phyloP scores from a whole-genome alignment of 2,113 vertebrate species.

The Dipodomys spectabilis region DNA sequence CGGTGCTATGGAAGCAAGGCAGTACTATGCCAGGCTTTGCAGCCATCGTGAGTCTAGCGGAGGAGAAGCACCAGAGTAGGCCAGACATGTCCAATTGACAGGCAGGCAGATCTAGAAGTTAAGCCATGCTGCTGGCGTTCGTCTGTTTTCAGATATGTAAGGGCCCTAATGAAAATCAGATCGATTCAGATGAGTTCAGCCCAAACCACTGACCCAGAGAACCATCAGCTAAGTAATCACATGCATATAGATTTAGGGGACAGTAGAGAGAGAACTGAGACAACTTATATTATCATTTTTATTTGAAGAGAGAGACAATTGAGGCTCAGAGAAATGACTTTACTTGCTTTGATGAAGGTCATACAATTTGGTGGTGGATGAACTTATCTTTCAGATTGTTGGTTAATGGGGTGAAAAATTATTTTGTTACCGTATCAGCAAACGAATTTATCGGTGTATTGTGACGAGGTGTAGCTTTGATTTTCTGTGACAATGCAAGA shows the following conservation, averaged over 20 bases:
- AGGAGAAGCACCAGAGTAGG: too few relatives aligned
- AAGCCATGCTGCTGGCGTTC: not conserved
- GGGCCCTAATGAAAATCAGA: not conserved
- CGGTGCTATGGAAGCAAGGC: not conserved
- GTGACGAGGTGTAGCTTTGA: not conserved
- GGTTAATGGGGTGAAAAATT: not conserved
- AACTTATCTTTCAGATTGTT: not conserved
- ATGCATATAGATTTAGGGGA: not conserved
- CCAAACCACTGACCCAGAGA: not conserved
- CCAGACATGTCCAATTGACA: not conserved
- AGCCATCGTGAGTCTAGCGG: not conserved
- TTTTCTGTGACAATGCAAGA: not conserved
- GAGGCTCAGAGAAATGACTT: not conserved
- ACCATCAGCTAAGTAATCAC: not conserved
- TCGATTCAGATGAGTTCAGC: not conserved
- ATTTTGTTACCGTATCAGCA: not conserved
- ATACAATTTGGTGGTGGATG: not conserved
- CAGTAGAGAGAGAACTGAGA: not conserved
- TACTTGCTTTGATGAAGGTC: not conserved
- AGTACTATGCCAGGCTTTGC: too few relatives aligned
- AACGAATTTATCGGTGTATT: not conserved
- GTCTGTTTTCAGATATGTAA: not conserved
- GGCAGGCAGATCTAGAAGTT: not conserved
- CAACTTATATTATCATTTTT: not conserved
- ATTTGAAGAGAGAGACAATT: not conserved